A percentile compares a stretch with the other conserved stretches of the same genome.
These are phyloP conservation scores for Callyntrura sp. DNA, from an alignment of 2,888 invertebrate species.

Conservation along the genomic window DNA sequence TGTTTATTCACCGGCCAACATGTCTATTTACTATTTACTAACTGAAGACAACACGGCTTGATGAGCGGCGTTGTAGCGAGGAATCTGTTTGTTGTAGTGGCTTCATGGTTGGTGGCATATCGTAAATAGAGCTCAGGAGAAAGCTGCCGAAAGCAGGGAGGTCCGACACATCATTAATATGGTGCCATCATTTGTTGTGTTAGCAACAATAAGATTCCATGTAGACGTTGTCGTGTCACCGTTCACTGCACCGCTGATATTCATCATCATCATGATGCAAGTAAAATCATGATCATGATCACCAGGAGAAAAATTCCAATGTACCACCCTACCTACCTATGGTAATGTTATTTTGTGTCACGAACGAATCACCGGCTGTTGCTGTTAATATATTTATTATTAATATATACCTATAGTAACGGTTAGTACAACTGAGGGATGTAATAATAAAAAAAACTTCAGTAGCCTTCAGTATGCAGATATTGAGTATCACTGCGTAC, in stretches of 20 bases:
- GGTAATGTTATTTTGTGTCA: constrained; percentile 5
- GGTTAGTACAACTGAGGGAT: background rate
- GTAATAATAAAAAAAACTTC: background rate
- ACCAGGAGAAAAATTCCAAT: constrained; percentile 49
- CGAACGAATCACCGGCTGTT: constrained; percentile 4
- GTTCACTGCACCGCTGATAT: background rate
- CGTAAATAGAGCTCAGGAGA: constrained; percentile 30
- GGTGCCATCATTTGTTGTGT: constrained; percentile 47
- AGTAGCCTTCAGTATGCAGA: constrained; percentile 17
- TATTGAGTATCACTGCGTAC: background rate
- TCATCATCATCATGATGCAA: constrained; percentile 17
- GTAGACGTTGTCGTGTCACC: constrained; percentile 46
- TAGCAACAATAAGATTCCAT: constrained; percentile 47
- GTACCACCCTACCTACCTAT: constrained; percentile 39
- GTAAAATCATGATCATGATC: constrained; percentile 24
- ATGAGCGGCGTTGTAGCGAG: background rate
- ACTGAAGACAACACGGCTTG: constrained; percentile 11
- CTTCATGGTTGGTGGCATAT: constrained; percentile 30
- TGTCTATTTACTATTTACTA: background rate
- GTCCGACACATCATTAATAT: constrained; percentile 48
- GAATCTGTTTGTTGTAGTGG: background rate
- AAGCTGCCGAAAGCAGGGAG: constrained; percentile 48
- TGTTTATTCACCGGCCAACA: too few relatives aligned
- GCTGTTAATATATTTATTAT: background rate
- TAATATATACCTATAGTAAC: background rate